Base-by-base conservation (phyloP, 2,113 vertebrate genomes). In the Channa argus region DNA sequence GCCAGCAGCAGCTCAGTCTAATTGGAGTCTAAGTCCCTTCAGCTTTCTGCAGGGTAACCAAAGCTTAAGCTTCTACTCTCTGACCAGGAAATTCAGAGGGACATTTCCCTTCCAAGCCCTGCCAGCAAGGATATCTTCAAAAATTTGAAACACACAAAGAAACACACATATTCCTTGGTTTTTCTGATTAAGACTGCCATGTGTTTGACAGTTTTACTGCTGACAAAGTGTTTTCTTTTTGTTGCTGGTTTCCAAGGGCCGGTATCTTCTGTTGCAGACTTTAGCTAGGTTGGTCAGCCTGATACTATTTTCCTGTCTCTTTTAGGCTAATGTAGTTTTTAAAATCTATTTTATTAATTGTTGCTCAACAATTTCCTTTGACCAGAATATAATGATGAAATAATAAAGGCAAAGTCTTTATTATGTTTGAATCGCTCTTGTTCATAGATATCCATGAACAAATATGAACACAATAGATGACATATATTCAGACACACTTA, bases 1-100 rank as follows among this genome's bases (percentile, higher is more conserved):
- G 83, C 86, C 71, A 81, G 84, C 79, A 80, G 76, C 83, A 83
- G 71, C 87, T 80, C 79, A 66, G 55, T 86, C 77, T 88, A 88
- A 92, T 90, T 89, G 74, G 87, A 79, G 77, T 64, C 56, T 75
- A 82, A 24, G 74, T 79, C 73, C 80, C 85, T 75, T 89, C 55
- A 83, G 80, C 47, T 79, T 82, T 86, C 78, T 74, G 69, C 66
- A 63, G 75, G 61, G 82, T 89, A 93, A 87, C 66, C 55, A 66
- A 88, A 89, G 90, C 88, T 90, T 84, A 61, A 76, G 79, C 63
- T 24, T 89, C 73, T 41, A 68, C 64, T 62, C 70, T 87, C 70
- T 39, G 37, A 82, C 69, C 80, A 93, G 89, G 92, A 94, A 93
- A 93, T 93, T 89, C 47, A 79, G 59, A 62, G 63, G 78, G 90